Evolutionary conservation across 1,140 invertebrate genomes (phyloP).

Genomic region (Idris sp.): DNA sequence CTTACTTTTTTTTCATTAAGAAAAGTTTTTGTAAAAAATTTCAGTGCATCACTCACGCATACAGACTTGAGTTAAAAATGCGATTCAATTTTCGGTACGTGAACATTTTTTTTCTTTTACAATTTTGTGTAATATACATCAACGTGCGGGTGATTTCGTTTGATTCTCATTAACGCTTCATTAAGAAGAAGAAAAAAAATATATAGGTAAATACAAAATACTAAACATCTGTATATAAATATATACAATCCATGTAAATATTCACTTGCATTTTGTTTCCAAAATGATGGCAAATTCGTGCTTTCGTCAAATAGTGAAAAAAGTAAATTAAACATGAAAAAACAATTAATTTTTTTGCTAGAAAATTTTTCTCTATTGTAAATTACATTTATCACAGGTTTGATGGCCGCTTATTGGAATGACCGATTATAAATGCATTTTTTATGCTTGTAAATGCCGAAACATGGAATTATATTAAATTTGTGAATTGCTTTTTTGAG

Average conservation of each 20-base stretch:
- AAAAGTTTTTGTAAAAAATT: neutral
- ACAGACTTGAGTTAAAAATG: constrained; percentile 13
- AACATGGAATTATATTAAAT: constrained; percentile 14
- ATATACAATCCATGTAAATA: constrained; percentile 2
- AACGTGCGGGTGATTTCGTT: too few relatives aligned
- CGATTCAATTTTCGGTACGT: constrained; percentile 17
- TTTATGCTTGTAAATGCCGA: constrained; percentile 20
- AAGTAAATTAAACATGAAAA: constrained; percentile 37
- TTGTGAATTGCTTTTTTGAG: too few relatives aligned
- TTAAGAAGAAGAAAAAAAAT: constrained; percentile 63
- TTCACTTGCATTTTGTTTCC: neutral
- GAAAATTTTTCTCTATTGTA: constrained; percentile 6
- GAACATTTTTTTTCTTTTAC: too few relatives aligned
- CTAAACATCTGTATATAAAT: constrained; percentile 51
- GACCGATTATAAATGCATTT: constrained; percentile 65
- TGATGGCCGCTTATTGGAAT: constrained; percentile 69
- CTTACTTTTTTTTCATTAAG: too few relatives aligned
- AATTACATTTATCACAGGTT: constrained; percentile 75
- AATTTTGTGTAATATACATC: too few relatives aligned
- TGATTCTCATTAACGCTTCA: too few relatives aligned
- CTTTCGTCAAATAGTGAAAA: constrained; percentile 29
- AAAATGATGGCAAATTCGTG: constrained; percentile 15
- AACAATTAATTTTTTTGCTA: constrained; percentile 21
- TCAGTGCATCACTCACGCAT: constrained; percentile 6
- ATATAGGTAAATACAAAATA: constrained; percentile 70